These are phyloP conservation scores for Eupithecia pulchellata DNA, from an alignment of 2,888 invertebrate species.

Conservation along the genomic window DNA sequence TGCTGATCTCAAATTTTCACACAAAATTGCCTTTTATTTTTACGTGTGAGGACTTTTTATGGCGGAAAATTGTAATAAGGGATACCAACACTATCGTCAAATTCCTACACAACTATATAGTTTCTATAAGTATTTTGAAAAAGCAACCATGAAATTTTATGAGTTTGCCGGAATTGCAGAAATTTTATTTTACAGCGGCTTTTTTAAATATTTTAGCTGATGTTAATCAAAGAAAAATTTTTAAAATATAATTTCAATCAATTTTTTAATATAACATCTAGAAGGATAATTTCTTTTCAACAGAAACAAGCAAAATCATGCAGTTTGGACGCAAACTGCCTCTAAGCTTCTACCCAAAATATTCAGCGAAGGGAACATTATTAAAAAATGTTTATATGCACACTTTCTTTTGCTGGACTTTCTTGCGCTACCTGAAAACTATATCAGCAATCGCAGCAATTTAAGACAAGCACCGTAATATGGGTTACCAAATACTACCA, in stretches of 20 bases:
- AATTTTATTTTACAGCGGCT: background rate
- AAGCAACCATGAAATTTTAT: background rate
- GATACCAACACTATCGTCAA: background rate
- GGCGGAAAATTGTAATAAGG: background rate
- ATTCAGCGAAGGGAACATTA: background rate
- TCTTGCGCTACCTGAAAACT: background rate
- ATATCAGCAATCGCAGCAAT: constrained; percentile 4
- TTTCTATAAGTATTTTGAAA: background rate
- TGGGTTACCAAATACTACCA: constrained; percentile 13
- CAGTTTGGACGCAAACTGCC: constrained; percentile 10
- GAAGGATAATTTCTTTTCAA: background rate
- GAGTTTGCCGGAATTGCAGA: background rate
- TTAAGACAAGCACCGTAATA: background rate
- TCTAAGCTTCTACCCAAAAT: constrained; percentile 4
- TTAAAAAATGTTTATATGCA: background rate
- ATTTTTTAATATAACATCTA: background rate
- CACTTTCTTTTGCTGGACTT: constrained; percentile 4
- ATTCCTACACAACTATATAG: background rate
- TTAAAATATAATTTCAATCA: too few relatives aligned
- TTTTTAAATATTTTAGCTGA: too few relatives aligned
- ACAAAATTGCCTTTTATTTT: constrained; percentile 41
- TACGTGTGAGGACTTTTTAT: constrained; percentile 4
- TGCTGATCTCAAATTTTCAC: constrained; percentile 41
- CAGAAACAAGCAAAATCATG: background rate
- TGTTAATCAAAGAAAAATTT: too few relatives aligned